Base-by-base conservation (phyloP, 2,888 invertebrate genomes). In the Drosophila putrida region DNA sequence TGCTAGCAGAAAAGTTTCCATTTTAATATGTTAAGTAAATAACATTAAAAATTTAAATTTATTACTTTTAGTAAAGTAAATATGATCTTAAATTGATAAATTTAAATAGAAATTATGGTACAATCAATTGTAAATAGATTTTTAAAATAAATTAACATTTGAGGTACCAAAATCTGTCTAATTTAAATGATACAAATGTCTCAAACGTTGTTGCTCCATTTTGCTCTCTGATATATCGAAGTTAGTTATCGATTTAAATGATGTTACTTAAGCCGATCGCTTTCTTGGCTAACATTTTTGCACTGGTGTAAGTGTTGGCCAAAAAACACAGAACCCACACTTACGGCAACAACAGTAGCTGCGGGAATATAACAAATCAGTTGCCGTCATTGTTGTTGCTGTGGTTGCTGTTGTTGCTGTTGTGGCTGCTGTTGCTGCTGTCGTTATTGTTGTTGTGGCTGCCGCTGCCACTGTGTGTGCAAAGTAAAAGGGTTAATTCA, bases 401-500 rank as follows among this genome's bases (percentile, higher is more conserved):
- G 50, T 71, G 71, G 41, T 46, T 55, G 47, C 60, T 65, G 72
- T 20, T 50, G 50, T 41, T 55, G 47, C 58, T 65, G 72, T 50
- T 60, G 64, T 31, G 50, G 59, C 50, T 66, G 15, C 8, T 50
- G 46, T 46, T 61, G 61, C n/a, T 49, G 51, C 58, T 71, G 65
- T 63, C 63, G 62, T 44, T 60, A 66, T 55, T 75, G 70, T 70
- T 65, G 72, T 50, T 60, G 66, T 31, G 50, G 59, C 51, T 66
- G 62, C 39, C 50, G 15, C 47, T 51, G 68, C 31, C 50, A 44
- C 54, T 77, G 70, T 81, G 67, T 61, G 67, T 61, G 72, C 83
- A 85, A 88, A 88, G 88, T 86, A 86, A 88, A 86, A 86, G 88
- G 85, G 85, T 88, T 86, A 86, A 86, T 86, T 86, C 85, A 88